Conservation (phyloP, 1,140 invertebrate species). For the Ptiloglossa arizonensis region DNA sequence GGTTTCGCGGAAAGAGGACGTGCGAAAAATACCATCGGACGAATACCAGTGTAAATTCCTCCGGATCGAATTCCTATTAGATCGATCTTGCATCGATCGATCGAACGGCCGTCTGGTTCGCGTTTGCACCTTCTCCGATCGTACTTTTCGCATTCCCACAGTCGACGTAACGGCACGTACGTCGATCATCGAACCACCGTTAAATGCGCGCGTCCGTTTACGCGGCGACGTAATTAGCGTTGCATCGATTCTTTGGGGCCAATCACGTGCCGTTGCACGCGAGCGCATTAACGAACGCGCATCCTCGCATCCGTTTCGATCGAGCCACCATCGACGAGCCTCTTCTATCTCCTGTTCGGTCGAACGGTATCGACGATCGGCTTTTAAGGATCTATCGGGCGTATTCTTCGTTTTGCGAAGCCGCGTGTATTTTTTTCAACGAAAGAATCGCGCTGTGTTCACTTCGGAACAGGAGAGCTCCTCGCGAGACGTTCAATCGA, state of each 20-base stretch:
- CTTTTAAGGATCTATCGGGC: not conserved
- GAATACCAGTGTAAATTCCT: not conserved
- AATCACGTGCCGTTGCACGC: conserved; percentile 25
- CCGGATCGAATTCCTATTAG: not conserved
- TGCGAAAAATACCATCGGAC: no score
- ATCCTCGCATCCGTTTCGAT: not conserved
- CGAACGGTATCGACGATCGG: not conserved
- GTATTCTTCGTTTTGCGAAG: not conserved
- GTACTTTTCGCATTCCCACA: conserved; percentile 38
- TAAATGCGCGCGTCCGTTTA: conserved; percentile 49
- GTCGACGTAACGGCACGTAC: conserved; percentile 47
- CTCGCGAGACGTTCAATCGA: no score
- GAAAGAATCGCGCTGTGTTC: no score
- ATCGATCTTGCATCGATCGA: conserved; percentile 18
- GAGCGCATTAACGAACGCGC: not conserved
- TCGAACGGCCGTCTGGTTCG: not conserved
- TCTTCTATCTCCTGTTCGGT: not conserved
- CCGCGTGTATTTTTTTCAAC: no score
- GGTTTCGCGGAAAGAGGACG: no score
- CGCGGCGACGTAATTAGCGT: conserved; percentile 48
- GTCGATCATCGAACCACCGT: conserved; percentile 49
- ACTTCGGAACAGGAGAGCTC: no score
- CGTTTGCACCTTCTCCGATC: not conserved
- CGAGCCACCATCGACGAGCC: not conserved
- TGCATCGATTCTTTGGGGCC: conserved; percentile 23